Base-by-base conservation (phyloP, 2,888 invertebrate genomes). In the Disparrhopalites patrizii region DNA sequence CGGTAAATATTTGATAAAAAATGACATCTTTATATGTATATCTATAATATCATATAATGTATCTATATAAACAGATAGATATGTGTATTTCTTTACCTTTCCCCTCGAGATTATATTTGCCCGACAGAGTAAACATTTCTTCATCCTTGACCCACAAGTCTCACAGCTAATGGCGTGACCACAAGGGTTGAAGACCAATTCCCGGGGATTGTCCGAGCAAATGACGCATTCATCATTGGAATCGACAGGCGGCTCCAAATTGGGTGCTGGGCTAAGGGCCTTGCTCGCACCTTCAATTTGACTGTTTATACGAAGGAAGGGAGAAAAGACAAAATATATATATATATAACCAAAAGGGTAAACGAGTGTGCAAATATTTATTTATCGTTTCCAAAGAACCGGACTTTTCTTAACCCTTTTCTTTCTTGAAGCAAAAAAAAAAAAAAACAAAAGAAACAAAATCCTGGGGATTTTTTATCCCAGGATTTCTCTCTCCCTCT, bases 151-250 rank as follows among this genome's bases (percentile, higher is more conserved):
- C 2, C 82, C 80, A 79, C 97, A 97, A 15, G 86, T 87, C 69
- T 90, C 89, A 80, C 97, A 97, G 78, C 95, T 94, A 73, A 92
- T 88, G 61, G 96, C 91, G 79, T 97, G 97, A 15, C 91, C 91
- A 77, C 94, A 94, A 1, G 94, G 94, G 73, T 87, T 86, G 81
- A 94, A 94, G 56, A 93, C 83, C 52, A 91, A 91, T 80, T 97
- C 95, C 8, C 94, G 83, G 78, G 93, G 93, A 67, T 87, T 86
- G 79, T 96, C 95, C 0, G 95, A 95, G 79, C 96, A 97, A 61
- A 96, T 92, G 77, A 96, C 85, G 79, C 96, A 96, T 80, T 96
- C 96, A 78, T 94, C 93, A 69, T 89, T 83, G 0, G 86, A 84
- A 40, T 81, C 81, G 70, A 78, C 78, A 23, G 31, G 33, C 10